Conservation (phyloP, 92 coral and sea anemone genomes). For the Bergia puertoricense region DNA sequence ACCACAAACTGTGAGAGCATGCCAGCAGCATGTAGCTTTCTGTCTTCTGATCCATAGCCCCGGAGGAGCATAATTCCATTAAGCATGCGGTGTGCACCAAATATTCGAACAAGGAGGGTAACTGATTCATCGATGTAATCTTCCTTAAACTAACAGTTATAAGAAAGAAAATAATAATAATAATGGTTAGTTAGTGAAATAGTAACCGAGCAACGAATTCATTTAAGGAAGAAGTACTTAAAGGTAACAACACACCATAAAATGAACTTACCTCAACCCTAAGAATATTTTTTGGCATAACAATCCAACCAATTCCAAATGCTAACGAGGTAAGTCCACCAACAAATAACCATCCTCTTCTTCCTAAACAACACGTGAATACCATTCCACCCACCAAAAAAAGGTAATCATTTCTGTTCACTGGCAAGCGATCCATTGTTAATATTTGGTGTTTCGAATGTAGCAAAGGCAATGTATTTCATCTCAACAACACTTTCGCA, state of each 20-base stretch:
- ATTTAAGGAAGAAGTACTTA: no score
- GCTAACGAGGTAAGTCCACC: background rate
- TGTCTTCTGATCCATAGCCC: conserved; percentile 9
- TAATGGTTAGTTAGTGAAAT: background rate
- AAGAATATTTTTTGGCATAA: background rate
- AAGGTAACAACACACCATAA: no score
- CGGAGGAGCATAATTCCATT: conserved; percentile 21
- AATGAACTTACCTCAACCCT: background rate
- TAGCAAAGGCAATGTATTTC: no score
- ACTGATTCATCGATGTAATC: conserved; percentile 10
- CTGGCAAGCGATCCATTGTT: conserved; percentile 16
- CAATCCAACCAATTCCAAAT: conserved; percentile 29
- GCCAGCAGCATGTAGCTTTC: background rate
- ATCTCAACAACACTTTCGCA: background rate
- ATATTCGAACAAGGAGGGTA: conserved; percentile 1
- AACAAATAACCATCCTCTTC: conserved; percentile 13
- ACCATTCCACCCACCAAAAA: conserved; percentile 15
- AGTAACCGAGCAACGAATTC: background rate
- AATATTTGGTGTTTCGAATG: background rate
- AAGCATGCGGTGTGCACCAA: conserved; percentile 6
- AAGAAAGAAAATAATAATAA: background rate
- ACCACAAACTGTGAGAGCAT: conserved; percentile 37
- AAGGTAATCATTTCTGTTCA: background rate
- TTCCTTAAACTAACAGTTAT: conserved; percentile 13
- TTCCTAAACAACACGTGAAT: conserved; percentile 1